These are phyloP conservation scores for Agrochola lota DNA, from an alignment of 2,888 invertebrate species.

Conservation along the genomic window DNA sequence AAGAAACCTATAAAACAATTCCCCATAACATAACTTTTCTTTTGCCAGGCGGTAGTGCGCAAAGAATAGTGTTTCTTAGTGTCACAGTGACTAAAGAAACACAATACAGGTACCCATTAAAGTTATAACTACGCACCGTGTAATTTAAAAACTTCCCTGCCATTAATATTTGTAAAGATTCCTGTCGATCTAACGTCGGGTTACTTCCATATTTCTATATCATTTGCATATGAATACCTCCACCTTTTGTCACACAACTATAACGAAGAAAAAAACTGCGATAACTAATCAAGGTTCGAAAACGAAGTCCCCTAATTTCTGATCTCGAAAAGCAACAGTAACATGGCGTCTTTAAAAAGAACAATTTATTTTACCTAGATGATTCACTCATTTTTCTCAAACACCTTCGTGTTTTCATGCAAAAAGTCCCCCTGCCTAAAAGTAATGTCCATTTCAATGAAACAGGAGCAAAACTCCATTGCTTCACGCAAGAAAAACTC, in stretches of 20 bases:
- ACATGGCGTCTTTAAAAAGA: not conserved
- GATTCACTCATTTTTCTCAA: constrained; percentile 44
- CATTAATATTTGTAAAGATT: constrained; percentile 72
- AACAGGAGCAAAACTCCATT: constrained; percentile 52
- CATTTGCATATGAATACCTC: constrained; percentile 78
- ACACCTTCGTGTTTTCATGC: constrained; percentile 34
- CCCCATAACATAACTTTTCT: not conserved
- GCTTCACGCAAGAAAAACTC: constrained; percentile 60
- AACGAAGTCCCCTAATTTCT: constrained; percentile 36
- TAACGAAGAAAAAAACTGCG: constrained; percentile 50
- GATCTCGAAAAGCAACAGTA: constrained; percentile 8
- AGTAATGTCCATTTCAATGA: constrained; percentile 55
- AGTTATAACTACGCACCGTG: constrained; percentile 60
- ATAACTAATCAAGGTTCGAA: constrained; percentile 43
- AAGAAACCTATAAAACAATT: not conserved
- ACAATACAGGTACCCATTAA: constrained; percentile 41
- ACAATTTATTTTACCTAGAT: constrained; percentile 1
- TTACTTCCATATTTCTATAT: constrained; percentile 62
- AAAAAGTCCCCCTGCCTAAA: constrained; percentile 47
- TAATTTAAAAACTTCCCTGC: constrained; percentile 69
- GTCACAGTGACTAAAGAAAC: constrained; percentile 37
- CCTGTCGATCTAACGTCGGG: constrained; percentile 67
- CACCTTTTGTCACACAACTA: constrained; percentile 46
- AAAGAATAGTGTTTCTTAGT: constrained; percentile 7
- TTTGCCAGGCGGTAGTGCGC: not conserved